phyloP scores from a whole-genome alignment of 2,797 vertebrate species.

The Sebastes oblongus region DNA sequence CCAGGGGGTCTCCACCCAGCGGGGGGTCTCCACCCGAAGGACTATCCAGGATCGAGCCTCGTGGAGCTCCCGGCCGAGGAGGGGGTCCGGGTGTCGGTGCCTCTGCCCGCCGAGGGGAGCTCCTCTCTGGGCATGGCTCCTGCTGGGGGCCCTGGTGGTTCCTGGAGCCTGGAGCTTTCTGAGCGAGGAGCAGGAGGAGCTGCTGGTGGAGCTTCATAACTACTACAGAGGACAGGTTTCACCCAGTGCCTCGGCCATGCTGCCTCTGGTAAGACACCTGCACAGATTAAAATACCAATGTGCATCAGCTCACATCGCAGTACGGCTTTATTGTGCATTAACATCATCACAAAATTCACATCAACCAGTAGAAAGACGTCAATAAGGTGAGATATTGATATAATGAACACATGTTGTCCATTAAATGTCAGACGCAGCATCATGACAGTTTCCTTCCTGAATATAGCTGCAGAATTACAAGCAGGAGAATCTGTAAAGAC shows the following conservation, averaged over 20 bases:
- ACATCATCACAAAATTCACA: background rate
- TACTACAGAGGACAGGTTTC: conserved; percentile 70
- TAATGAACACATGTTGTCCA: background rate
- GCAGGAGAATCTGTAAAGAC: background rate
- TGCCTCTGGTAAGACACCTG: conserved; percentile 74
- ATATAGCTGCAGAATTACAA: background rate
- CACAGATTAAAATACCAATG: background rate
- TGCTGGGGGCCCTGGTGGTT: conserved; percentile 58
- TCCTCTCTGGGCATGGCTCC: conserved; percentile 55
- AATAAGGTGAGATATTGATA: background rate
- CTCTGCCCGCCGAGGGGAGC: background rate
- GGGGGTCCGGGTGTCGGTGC: background rate
- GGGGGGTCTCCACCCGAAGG: background rate
- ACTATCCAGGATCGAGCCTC: conserved; percentile 9
- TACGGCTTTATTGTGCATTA: no score
- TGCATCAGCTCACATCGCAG: background rate
- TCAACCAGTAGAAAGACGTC: no score
- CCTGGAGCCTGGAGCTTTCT: conserved; percentile 64
- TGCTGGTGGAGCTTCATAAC: conserved; percentile 79
- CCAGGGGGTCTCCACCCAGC: conserved; percentile 20
- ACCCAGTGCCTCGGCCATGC: conserved; percentile 75
- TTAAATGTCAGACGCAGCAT: background rate
- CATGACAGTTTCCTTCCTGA: background rate
- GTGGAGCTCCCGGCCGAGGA: conserved; percentile 5
- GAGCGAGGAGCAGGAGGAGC: conserved; percentile 61